phyloP scores from a whole-genome alignment of 1,140 invertebrate genomes.

The Oryctes rhinoceros region DNA sequence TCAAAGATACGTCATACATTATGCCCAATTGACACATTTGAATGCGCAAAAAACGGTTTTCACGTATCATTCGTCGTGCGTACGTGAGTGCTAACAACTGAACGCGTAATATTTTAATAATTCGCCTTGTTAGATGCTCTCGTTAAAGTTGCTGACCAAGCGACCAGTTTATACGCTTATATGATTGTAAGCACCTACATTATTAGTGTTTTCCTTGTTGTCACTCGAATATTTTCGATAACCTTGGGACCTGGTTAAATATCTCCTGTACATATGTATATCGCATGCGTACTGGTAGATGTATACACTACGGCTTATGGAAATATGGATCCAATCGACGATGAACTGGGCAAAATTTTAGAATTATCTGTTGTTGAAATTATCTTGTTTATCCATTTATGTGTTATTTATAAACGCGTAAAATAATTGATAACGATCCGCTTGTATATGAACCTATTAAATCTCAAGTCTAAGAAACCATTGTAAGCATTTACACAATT shows the following conservation, averaged over 20 bases:
- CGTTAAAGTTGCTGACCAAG: background rate
- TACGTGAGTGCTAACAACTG: too few relatives aligned
- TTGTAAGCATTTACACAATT: too few relatives aligned
- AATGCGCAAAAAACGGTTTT: too few relatives aligned
- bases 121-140: background rate
- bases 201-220: constrained; percentile 1
- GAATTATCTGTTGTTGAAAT: too few relatives aligned
- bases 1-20: too few relatives aligned
- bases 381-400: too few relatives aligned
- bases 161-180: background rate
- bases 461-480: too few relatives aligned
- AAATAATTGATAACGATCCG: background rate
- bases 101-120: too few relatives aligned
- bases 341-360: background rate
- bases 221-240: background rate
- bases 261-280: background rate
- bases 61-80: too few relatives aligned
- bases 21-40: too few relatives aligned
- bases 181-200: background rate
- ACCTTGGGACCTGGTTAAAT: background rate
- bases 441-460: background rate
- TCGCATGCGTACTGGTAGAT: background rate
- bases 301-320: too few relatives aligned
- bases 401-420: background rate
- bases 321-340: background rate